phyloP scores from a whole-genome alignment of 2,888 invertebrate genomes.

The Leptothorax acervorum region DNA sequence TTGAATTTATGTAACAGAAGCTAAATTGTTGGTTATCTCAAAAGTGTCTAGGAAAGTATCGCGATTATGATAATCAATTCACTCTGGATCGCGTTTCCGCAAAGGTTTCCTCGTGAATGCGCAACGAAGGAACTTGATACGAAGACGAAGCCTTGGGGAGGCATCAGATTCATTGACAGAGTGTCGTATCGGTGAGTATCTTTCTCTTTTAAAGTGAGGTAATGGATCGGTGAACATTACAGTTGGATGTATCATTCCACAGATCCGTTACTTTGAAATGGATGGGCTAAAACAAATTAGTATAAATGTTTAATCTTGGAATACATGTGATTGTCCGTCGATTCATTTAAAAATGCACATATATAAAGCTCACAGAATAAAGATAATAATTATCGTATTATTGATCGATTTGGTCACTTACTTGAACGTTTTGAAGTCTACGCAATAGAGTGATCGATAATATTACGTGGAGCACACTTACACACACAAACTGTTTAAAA shows the following conservation, averaged over 20 bases:
- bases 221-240: background rate
- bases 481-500: background rate
- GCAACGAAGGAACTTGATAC: constrained; percentile 4
- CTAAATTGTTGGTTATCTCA: background rate
- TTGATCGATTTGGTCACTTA: background rate
- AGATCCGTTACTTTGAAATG: constrained; percentile 2
- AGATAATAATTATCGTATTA: background rate
- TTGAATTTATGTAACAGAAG: background rate
- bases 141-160: background rate
- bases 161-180: background rate
- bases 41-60: background rate
- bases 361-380: background rate
- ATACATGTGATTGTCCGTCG: background rate
- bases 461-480: background rate
- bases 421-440: background rate
- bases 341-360: background rate
- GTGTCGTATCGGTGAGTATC: background rate
- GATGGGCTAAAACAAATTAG: background rate
- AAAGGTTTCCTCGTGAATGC: background rate
- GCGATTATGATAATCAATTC: background rate
- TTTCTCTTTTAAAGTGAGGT: background rate
- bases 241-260: constrained; percentile 9
- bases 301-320: background rate
- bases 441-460: background rate
- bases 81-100: background rate